phyloP scores from a whole-genome alignment of 2,113 vertebrate species.

The Actenoides hombroni region DNA sequence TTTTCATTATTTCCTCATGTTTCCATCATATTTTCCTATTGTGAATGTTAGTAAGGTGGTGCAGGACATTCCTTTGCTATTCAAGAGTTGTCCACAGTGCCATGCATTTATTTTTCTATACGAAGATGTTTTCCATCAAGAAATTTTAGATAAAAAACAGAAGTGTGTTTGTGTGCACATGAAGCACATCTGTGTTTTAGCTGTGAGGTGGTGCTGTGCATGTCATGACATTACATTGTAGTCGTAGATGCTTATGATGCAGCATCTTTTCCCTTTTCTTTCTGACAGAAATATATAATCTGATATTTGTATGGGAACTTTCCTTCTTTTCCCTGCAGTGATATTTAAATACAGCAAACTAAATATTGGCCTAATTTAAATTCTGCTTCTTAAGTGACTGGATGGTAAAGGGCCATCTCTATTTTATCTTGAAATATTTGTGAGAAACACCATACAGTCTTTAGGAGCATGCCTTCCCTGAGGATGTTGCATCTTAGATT shows the following conservation, averaged over 20 bases:
- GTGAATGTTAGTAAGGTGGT: not conserved
- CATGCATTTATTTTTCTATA: not conserved
- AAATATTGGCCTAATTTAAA: not conserved
- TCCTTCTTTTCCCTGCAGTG: not conserved
- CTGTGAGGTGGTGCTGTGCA: not conserved
- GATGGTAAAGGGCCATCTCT: not conserved
- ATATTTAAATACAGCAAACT: not conserved
- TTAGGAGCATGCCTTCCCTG: not conserved
- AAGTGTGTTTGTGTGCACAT: not conserved
- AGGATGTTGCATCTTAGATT: not conserved
- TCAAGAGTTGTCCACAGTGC: not conserved
- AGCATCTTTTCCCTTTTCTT: not conserved
- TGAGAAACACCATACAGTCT: not conserved
- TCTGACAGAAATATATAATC: not conserved
- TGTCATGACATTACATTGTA: not conserved
- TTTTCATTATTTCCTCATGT: not conserved
- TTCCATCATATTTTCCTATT: not conserved
- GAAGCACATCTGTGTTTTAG: not conserved
- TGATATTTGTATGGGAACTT: not conserved
- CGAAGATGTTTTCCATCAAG: not conserved
- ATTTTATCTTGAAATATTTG: not conserved
- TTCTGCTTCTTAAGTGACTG: not conserved
- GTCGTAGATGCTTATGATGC: not conserved
- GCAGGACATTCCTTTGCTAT: not conserved
- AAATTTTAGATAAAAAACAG: not conserved